A percentile compares a stretch with the other conserved stretches of the same genome.
These are phyloP conservation scores for Xenops minutus DNA, from an alignment of 2,797 vertebrate species.

Conservation along the genomic window DNA sequence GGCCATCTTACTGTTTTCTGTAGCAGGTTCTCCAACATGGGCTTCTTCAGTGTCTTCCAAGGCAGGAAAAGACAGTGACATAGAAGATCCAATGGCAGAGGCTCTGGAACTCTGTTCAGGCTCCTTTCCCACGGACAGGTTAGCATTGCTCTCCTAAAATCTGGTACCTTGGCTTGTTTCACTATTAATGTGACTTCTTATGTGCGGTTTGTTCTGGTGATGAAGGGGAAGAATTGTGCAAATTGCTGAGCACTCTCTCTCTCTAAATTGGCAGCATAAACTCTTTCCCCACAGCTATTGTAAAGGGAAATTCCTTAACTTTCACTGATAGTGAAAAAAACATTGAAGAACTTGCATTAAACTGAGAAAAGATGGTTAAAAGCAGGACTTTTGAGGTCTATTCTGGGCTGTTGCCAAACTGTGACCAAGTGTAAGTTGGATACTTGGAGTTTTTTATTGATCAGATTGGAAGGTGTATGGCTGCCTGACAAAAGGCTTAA, in stretches of 20 bases:
- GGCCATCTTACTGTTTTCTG: background rate
- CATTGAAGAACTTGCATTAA: background rate
- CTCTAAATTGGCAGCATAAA: background rate
- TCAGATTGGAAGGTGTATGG: background rate
- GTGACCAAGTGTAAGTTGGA: background rate
- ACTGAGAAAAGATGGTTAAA: background rate
- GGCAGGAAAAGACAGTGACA: constrained; percentile 60
- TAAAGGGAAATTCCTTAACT: background rate
- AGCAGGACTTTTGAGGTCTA: background rate
- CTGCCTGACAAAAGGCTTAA: background rate
- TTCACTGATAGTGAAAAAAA: background rate
- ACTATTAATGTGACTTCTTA: background rate
- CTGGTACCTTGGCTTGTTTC: background rate
- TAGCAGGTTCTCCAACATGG: constrained; percentile 66
- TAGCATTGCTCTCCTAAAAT: background rate
- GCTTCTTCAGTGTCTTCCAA: constrained; percentile 59
- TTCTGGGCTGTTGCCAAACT: background rate
- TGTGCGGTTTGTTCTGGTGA: background rate
- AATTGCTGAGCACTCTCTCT: background rate
- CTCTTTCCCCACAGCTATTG: background rate
- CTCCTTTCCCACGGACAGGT: constrained; percentile 78
- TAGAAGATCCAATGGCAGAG: constrained; percentile 74
- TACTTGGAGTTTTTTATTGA: background rate
- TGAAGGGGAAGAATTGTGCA: background rate
- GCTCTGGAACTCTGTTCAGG: constrained; percentile 77